phyloP scores from a whole-genome alignment of 2,888 invertebrate genomes.

The Hemithea aestivaria region DNA sequence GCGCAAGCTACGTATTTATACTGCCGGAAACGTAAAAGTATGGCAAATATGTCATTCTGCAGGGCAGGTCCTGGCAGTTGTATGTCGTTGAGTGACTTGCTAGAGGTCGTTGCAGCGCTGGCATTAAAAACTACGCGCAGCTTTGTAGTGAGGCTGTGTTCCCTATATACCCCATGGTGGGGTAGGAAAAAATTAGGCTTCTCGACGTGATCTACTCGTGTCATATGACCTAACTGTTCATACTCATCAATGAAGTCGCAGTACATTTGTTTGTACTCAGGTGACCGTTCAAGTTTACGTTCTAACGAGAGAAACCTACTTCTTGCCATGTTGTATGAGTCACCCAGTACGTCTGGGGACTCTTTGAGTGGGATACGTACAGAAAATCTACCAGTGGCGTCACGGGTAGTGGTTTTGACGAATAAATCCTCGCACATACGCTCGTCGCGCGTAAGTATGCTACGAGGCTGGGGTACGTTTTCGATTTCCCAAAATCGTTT shows the following conservation, averaged over 20 bases:
- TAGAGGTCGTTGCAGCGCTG: constrained; percentile 12
- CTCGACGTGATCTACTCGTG: neutral
- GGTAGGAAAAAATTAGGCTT: too few relatives aligned
- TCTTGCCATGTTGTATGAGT: too few relatives aligned
- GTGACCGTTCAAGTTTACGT: too few relatives aligned
- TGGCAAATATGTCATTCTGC: constrained; percentile 31
- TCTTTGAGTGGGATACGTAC: too few relatives aligned
- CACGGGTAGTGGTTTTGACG: too few relatives aligned
- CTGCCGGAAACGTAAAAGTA: constrained; percentile 28
- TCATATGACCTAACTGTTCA: constrained; percentile 17
- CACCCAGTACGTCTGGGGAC: too few relatives aligned
- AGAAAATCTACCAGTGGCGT: too few relatives aligned
- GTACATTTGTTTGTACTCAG: neutral
- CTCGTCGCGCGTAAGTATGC: too few relatives aligned
- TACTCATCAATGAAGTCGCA: constrained; percentile 4
- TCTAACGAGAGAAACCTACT: neutral
- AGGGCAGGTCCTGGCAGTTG: constrained; percentile 28
- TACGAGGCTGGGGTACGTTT: too few relatives aligned
- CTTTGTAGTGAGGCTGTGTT: constrained; percentile 9
- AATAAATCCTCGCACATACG: too few relatives aligned
- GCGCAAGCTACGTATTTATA: constrained; percentile 30
- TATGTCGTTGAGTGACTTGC: constrained; percentile 27
- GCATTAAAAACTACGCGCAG: constrained; percentile 11
- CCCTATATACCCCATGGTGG: constrained; percentile 10
- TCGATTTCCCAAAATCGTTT: too few relatives aligned